phyloP scores from a whole-genome alignment of 2,797 vertebrate genomes.

The Alca torda region DNA sequence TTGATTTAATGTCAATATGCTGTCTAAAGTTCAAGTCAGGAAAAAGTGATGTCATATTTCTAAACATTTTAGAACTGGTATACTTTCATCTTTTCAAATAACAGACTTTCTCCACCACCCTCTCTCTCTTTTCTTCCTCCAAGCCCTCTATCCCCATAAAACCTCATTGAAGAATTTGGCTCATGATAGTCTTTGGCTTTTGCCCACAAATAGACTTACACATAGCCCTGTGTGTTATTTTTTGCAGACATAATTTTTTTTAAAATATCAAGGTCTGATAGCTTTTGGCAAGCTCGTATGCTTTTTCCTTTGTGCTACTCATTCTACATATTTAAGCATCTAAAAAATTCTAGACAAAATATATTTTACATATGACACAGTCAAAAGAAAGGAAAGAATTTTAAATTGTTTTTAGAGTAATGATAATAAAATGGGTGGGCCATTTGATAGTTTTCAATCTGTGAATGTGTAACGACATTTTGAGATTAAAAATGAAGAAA shows the following conservation, averaged over 20 bases:
- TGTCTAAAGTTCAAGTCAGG: slow-evolving; percentile 4
- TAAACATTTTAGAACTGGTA: neutral
- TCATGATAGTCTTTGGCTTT: neutral
- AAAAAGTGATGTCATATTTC: neutral
- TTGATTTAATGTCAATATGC: slow-evolving; percentile 24
- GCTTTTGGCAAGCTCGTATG: neutral
- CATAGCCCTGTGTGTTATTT: neutral
- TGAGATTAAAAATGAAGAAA: neutral
- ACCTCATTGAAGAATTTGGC: neutral
- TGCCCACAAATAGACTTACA: neutral
- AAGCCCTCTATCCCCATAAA: neutral
- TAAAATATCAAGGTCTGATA: neutral
- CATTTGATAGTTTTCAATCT: neutral
- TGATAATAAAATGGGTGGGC: neutral
- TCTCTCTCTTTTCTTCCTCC: neutral
- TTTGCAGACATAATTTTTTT: slow-evolving; percentile 2
- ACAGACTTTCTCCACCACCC: neutral
- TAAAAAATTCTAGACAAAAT: neutral
- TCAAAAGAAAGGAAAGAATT: neutral
- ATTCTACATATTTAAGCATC: neutral
- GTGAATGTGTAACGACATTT: neutral
- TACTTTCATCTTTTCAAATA: neutral
- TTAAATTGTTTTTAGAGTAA: neutral
- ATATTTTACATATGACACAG: neutral
- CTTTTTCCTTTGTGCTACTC: neutral